Percentiles rank a stretch among this genome's conserved stretches.
These are phyloP conservation scores for Julus scanicus DNA, from an alignment of 2,888 invertebrate genomes.

Conservation along the genomic window DNA sequence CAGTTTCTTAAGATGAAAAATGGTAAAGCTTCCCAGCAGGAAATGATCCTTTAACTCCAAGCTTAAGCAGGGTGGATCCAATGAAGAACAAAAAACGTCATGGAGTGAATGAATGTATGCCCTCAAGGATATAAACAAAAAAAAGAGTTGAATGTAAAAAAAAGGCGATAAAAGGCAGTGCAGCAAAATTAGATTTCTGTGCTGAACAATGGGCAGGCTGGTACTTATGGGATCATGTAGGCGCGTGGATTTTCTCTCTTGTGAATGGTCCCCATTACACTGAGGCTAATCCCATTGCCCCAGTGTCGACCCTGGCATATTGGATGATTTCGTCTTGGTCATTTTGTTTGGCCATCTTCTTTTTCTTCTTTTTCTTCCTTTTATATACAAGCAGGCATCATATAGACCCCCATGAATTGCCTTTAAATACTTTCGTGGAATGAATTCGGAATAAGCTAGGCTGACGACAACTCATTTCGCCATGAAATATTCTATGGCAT, in stretches of 20 bases:
- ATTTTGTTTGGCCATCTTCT: background rate
- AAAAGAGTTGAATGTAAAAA: background rate
- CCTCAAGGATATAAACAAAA: background rate
- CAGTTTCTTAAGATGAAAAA: no score
- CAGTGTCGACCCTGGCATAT: background rate
- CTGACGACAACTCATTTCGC: background rate
- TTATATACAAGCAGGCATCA: background rate
- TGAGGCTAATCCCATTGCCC: background rate
- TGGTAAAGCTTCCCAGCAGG: no score
- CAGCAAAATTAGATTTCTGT: background rate
- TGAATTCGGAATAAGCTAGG: background rate
- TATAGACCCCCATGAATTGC: background rate
- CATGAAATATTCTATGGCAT: background rate
- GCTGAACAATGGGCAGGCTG: background rate
- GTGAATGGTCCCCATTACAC: background rate
- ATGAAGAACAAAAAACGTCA: background rate
- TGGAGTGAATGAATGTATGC: background rate
- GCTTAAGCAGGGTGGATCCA: background rate
- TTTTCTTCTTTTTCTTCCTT: background rate
- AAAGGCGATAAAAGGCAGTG: background rate
- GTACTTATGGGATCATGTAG: background rate
- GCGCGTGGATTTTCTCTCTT: background rate
- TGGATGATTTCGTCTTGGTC: background rate
- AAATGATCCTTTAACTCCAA: background rate
- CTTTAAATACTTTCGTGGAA: background rate